Percentiles rank a stretch among this genome's conserved stretches.
Conservation (phyloP, 2,113 vertebrate species). For the Aythya baeri region DNA sequence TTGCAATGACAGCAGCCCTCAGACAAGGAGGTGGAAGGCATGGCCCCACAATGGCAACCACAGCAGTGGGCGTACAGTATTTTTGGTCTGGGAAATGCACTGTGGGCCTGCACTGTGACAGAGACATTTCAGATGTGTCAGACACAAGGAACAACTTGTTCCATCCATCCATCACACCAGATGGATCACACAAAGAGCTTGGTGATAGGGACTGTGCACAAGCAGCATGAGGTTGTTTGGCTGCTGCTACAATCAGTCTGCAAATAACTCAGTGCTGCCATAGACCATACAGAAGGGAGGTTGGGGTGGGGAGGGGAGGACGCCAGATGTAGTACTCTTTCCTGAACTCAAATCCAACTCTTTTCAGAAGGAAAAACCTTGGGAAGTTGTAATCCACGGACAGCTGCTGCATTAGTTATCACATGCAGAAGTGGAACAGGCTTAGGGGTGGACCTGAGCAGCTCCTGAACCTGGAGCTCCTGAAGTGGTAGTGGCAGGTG, state of each 20-base stretch:
- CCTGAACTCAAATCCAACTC: not conserved
- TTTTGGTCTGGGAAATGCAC: not conserved
- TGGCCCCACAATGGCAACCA: not conserved
- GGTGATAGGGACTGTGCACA: not conserved
- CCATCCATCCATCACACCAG: not conserved
- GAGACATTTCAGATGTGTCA: fast-evolving
- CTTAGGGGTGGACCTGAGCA: not conserved
- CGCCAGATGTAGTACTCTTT: fast-evolving
- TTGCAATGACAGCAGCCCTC: not conserved
- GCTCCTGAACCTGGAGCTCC: not conserved
- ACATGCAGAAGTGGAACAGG: not conserved
- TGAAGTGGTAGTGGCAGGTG: not conserved
- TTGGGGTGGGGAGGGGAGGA: not conserved
- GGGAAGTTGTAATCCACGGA: not conserved
- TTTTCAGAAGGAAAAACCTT: not conserved
- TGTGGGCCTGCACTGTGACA: not conserved
- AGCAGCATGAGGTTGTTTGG: not conserved
- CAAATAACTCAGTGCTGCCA: not conserved
- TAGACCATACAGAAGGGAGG: not conserved
- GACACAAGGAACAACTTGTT: not conserved
- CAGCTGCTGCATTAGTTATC: not conserved
- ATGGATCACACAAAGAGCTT: not conserved
- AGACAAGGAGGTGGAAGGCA: not conserved
- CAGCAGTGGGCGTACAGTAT: fast-evolving
- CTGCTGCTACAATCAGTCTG: not conserved